phyloP scores from a whole-genome alignment of 2,113 vertebrate genomes.

The Podiceps cristatus region DNA sequence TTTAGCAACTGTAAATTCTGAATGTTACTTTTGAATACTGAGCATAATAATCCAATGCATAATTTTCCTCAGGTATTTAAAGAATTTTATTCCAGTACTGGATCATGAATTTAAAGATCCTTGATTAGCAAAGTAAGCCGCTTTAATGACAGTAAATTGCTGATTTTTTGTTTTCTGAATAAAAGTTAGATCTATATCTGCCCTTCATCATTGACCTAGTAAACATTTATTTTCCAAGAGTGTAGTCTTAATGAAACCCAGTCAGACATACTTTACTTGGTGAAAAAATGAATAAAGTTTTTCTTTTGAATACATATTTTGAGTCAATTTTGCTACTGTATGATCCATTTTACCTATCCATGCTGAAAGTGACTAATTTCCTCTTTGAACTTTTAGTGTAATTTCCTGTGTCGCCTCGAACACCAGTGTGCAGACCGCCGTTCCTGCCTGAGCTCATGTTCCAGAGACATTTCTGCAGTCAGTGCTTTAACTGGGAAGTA shows the following conservation, averaged over 20 bases:
- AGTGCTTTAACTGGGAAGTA: background rate
- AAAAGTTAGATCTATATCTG: background rate
- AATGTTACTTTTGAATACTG: background rate
- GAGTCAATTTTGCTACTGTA: background rate
- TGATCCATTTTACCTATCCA: background rate
- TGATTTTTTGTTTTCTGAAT: background rate
- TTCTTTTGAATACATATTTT: background rate
- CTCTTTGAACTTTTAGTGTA: background rate
- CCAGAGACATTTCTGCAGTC: background rate
- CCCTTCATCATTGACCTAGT: background rate
- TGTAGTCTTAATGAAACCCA: background rate
- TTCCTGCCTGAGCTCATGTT: background rate
- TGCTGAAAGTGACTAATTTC: background rate
- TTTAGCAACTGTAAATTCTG: background rate
- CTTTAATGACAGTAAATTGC: background rate
- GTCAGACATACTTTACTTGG: background rate
- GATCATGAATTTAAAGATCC: background rate
- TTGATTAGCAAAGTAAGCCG: background rate
- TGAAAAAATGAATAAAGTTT: background rate
- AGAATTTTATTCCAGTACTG: background rate
- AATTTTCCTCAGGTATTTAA: background rate
- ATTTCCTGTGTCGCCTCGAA: background rate
- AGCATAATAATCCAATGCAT: background rate
- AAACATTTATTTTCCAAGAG: background rate
- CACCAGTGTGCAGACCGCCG: background rate